Evolutionary conservation across 2,113 vertebrate species (phyloP).

Genomic region (Manacus vitellinus): DNA sequence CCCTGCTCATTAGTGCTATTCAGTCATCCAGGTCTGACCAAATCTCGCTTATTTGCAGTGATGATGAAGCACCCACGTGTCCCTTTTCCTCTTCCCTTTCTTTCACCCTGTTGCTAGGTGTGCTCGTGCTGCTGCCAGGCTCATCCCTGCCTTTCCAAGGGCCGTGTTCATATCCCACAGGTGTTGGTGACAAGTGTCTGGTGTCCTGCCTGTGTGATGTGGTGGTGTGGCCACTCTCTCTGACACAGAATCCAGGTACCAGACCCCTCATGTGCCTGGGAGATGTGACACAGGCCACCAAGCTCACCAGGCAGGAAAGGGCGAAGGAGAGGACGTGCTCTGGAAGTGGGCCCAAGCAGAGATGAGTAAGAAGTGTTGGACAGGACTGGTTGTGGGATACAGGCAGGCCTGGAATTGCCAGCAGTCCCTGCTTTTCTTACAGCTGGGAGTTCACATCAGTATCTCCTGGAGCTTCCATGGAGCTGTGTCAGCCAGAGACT

Average conservation of each 20-base stretch:
- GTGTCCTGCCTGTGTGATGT: not conserved
- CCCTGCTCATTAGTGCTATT: not conserved
- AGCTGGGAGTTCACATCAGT: not conserved
- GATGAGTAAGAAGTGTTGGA: not conserved
- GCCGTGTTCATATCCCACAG: not conserved
- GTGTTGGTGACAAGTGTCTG: not conserved
- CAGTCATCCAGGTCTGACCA: not conserved
- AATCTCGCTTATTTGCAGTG: not conserved
- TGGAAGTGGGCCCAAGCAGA: not conserved
- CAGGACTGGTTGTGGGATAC: fast-evolving
- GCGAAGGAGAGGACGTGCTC: not conserved
- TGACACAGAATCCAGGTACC: not conserved
- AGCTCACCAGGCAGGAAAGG: not conserved
- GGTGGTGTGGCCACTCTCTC: not conserved
- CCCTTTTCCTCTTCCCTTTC: not conserved
- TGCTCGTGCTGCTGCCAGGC: not conserved
- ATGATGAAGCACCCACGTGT: not conserved
- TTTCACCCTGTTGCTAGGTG: not conserved
- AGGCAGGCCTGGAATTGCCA: not conserved
- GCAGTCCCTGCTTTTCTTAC: not conserved
- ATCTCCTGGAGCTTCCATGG: not conserved
- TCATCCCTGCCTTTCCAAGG: not conserved
- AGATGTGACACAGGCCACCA: not conserved
- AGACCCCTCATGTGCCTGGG: fast-evolving
- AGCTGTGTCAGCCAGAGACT: not conserved